Evolutionary conservation across 2,888 invertebrate species (phyloP), one percentile per base, ranked within the genome.

Genomic region (Tuberolachnus salignus): DNA sequence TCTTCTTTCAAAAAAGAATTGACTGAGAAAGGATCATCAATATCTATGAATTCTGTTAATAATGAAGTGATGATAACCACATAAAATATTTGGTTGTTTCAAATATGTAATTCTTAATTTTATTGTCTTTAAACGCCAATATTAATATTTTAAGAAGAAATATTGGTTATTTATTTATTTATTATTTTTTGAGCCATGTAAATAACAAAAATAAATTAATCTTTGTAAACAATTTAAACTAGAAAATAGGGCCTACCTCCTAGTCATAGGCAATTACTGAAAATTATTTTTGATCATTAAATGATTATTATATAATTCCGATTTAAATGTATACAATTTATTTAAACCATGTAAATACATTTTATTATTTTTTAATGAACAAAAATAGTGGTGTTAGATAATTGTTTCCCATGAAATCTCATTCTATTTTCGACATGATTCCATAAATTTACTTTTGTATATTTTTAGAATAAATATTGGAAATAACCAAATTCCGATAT

Each of bases 1-100:
- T 97, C 97, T 21, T 92, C 94, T 87, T 97, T 98, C 88, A 90
- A 98, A 82, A 91, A 97, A 83, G 98, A 98, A 86, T 94, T 98
- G 84, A 97, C 95, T 86, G 97, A 97, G 44, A 81, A 81, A 75
- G 81, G 80, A 57, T 74, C 72, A n/a, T 49, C 73, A 46, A 73
- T 73, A 64, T 73, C 66, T 49, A 80, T 72, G 72, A 73, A 67
- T 81, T 71, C 69, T 69, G 78, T 78, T 21, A 78, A 69, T 69
- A 78, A 78, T 78, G 78, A 78, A 78, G 78, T 78, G 34, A 78
- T 78, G 78, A 78, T 78, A 59, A 78, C 78, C 9, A 78, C 78
- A 69, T 78, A 78, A 67, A 19, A 42, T 13, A 6, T 51, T 21
- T 42, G 16, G 13, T 75, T 57, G 21, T 44, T 72, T 74, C 42